Evolutionary conservation across 2,888 invertebrate genomes (phyloP).

Genomic region (Aspidiotus rigidus): DNA sequence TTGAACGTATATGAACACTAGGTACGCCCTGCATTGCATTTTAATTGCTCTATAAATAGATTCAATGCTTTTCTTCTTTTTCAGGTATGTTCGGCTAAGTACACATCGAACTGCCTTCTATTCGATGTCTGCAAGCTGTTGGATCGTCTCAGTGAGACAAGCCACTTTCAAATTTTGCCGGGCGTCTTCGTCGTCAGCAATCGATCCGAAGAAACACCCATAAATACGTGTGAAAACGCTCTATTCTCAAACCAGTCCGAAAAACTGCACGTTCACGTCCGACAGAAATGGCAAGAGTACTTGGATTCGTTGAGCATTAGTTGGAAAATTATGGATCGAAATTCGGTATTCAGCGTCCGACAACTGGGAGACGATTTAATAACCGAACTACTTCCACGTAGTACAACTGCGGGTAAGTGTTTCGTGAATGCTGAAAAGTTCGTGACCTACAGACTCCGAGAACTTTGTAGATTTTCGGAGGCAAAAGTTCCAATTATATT

Average conservation of each 20-base stretch:
- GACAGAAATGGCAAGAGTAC: slow-evolving; percentile 11
- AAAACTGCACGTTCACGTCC: slow-evolving; percentile 15
- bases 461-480: background rate
- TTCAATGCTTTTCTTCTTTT: background rate
- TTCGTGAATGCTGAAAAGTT: background rate
- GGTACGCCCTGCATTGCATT: too few species aligned
- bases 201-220: background rate
- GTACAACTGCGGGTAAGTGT: slow-evolving; percentile 15
- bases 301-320: slow-evolving; percentile 24
- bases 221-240: slow-evolving; percentile 5
- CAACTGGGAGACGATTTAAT: slow-evolving; percentile 23
- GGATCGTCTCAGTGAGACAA: background rate
- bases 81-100: slow-evolving; percentile 21
- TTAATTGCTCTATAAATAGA: too few species aligned
- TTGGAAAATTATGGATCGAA: slow-evolving; percentile 25
- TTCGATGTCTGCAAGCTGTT: slow-evolving; percentile 22
- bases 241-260: slow-evolving; percentile 14
- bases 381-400: slow-evolving; percentile 16
- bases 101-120: slow-evolving; percentile 21
- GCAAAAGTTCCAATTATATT: too few species aligned
- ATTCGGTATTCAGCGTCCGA: slow-evolving; percentile 25
- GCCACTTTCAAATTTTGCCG: slow-evolving; percentile 14
- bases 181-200: slow-evolving; percentile 18
- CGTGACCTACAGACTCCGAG: background rate
- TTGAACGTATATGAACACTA: too few species aligned